These are phyloP conservation scores for Microvelia longipes DNA, from an alignment of 1,140 invertebrate genomes.

Conservation along the genomic window DNA sequence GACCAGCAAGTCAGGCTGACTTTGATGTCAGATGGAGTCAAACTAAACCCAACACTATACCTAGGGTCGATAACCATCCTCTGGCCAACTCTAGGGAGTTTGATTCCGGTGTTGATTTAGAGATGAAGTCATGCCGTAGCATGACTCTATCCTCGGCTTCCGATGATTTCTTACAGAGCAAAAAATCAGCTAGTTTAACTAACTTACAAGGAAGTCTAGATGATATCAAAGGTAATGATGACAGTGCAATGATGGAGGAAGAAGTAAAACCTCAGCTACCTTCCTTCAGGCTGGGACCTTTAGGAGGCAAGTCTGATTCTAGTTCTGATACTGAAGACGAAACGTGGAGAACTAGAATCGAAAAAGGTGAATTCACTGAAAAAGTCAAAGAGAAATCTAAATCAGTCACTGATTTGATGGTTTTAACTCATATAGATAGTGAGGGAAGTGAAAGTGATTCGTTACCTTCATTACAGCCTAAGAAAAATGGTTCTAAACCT, in stretches of 20 bases:
- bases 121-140: conserved; percentile 16
- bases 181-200: conserved; percentile 34
- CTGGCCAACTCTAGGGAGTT: conserved; percentile 18
- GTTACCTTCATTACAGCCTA: conserved; percentile 17
- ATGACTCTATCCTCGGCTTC: conserved; percentile 17
- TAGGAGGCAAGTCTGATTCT: conserved; percentile 26
- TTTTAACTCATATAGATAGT: conserved; percentile 53
- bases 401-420: conserved; percentile 55
- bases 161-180: conserved; percentile 12
- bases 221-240: conserved; percentile 29
- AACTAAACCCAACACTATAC: conserved; percentile 43
- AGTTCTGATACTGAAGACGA: conserved; percentile 50
- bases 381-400: conserved; percentile 54
- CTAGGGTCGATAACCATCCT: conserved; percentile 36
- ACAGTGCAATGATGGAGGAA: conserved; percentile 32
- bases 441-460: conserved; percentile 38
- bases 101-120: conserved; percentile 22
- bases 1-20: conserved; percentile 31
- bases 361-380: conserved; percentile 46
- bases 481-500: conserved; percentile 15
- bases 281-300: conserved; percentile 26
- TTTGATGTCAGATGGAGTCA: conserved; percentile 52
- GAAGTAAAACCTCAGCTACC: conserved; percentile 26
- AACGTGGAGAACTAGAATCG: conserved; percentile 43
- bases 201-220: conserved; percentile 31